Evolutionary conservation across 2,888 invertebrate genomes (phyloP), one percentile per base, ranked within the genome.

Genomic region (Tinea pellionella): DNA sequence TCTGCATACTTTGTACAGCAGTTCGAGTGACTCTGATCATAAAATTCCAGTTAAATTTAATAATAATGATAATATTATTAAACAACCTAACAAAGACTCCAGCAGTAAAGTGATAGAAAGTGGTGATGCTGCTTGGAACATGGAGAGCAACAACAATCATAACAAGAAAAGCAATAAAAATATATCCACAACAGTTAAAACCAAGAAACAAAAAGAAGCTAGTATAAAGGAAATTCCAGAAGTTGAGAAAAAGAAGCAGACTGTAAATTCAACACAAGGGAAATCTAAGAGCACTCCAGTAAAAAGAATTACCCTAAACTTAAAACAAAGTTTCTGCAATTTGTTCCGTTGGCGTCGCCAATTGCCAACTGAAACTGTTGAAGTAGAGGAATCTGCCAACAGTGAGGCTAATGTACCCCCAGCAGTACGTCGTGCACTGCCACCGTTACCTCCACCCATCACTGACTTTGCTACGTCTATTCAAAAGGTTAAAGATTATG

Each of bases 401-500:
- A 37, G 37, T 37, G 37, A 37, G n/a, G 2, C 47, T 9, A 42
- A 42, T 42, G 16, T 16, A 6, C 47, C 16, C 1, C 15, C 47
- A 16, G 15, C 47, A 0, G 78, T 84, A 30, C 72, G 82, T 0
- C 74, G 88, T 15, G 86, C 87, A 11, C 65, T 87, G 59, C 84
- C 88, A 0, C 88, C 89, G 19, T 74, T 89, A 43, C 72, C 66
- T 9, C 89, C 90, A 59, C 84, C 87, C 0, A 88, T 90, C 47
- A 90, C 93, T 80, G 96, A 96, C 78, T 96, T 96, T 79, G 95
- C 96, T 43, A 93, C 95, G 29, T 96, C 96, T 67, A 95, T 97
- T 71, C 94, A 96, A 77, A 95, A 94, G 89, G 96, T 97, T 60
- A 96, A 96, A 90, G 96, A 96, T 87, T 96, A 94, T 75, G 96